Base-by-base conservation (phyloP, 92 coral and sea anemone species). In the Porites divaricata region DNA sequence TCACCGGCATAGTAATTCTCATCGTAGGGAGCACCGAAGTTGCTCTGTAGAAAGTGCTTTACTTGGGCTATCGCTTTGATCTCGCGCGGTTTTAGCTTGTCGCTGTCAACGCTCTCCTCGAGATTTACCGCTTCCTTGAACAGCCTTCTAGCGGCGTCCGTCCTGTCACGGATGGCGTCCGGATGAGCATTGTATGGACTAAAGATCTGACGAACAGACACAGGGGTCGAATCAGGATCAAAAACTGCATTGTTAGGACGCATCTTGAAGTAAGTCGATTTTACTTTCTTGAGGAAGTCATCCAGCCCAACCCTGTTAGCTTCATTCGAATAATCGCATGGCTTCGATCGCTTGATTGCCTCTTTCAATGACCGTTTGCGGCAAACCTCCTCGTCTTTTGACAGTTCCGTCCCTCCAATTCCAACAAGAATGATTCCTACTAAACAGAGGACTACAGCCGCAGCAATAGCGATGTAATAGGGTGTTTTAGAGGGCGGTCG, bases 1-100 rank as follows among this genome's bases (percentile, higher is more conserved):
- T 97, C 99, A 1, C 99, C 99, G 5, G 99, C 98, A 62, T 93
- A 97, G 74, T 95, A 97, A 65, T 97, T 97, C 80, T 97, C 99
- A 25, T 95, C 99, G 81, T 95, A 97, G 0, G 99, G 99, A 16
- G 91, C 87, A 4, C 99, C 99, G 66, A 97, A 97, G 81, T 91
- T 91, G 63, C 95, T 95, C 72, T 97, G 96, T 2, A 97, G 75
- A 72, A 91, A 97, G 57, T 97, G 99, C 54, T 90, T 86, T 22
- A 95, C 89, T 67, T 97, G 99, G 16, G 93, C 81, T 6, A 95
- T 81, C 12, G 99, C 90, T 68, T 97, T 97, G 2, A 90, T 68
- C 70, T 97, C 99, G 48, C 98, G 95, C 10, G 99, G 98, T 26
- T 84, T 86, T 20, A 97, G 93, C 16, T 86, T 77, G 52, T 83